Evolutionary conservation across 2,797 vertebrate species (phyloP), one percentile per base, ranked within the genome.

Genomic region (Sciurus carolinensis): DNA sequence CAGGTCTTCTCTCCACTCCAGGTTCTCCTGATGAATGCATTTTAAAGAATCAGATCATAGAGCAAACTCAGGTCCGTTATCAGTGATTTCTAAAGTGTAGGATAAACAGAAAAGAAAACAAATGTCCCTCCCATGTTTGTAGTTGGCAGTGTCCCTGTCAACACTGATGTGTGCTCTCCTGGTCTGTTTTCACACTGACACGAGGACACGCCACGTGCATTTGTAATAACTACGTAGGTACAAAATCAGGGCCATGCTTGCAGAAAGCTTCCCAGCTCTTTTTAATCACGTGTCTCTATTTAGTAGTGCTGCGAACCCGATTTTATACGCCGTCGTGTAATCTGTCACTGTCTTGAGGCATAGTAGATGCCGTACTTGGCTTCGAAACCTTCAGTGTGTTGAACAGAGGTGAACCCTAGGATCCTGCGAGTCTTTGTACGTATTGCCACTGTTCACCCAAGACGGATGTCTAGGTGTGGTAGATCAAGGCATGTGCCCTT

Each of bases 341-440:
- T 85, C 77, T 86, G 33, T 73, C 28, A 83, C 47, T 54, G 71
- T 72, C 20, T 87, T 95, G 33, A 73, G 67, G 50, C 42, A 22
- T 87, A 20, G 39, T 47, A 54, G 36, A 52, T 88, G 77, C 14
- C 66, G 12, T 57, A 42, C 36, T 87, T 82, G 36, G 8, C 24
- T 84, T 92, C 67, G 39, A 64, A 72, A 71, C 39, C 62, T 83
- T 88, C 33, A 67, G 5, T 86, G 47, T 91, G 91, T 94, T 84
- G 85, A 80, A 62, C 36, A 30, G 26, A 39, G 39, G 18, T 82
- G 47, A 54, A 66, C n/a, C 14, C 5, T 72, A 66, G 66, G 5
- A 13, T 83, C 79, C 67, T 42, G n/a, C n/a, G 62, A 64, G 84
- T 96, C 15, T 76, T 93, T 83, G 76, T 30, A 54, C 52, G 18